phyloP scores from a whole-genome alignment of 2,113 vertebrate species.

The Coptodon rendalli region DNA sequence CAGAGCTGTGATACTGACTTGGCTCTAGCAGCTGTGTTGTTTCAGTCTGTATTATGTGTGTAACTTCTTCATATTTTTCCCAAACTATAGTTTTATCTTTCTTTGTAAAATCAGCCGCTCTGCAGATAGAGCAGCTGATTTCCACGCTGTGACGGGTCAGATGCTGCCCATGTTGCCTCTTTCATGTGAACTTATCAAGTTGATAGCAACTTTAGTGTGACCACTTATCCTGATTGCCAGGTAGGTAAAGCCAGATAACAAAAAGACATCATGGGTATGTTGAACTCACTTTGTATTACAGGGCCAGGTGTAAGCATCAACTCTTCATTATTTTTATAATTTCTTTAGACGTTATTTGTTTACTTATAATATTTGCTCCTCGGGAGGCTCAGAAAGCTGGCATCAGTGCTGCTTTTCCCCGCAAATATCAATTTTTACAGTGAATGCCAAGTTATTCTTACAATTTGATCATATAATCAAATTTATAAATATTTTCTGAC shows the following conservation, averaged over 20 bases:
- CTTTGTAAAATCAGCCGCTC: not conserved
- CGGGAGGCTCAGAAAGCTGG: not conserved
- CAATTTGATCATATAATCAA: not conserved
- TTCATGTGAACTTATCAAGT: not conserved
- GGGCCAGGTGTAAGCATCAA: not conserved
- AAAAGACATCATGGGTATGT: not conserved
- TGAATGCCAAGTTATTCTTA: not conserved
- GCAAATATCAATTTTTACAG: not conserved
- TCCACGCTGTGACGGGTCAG: not conserved
- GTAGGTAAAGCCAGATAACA: not conserved
- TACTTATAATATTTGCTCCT: not conserved
- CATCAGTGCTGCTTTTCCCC: not conserved
- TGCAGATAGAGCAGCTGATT: not conserved
- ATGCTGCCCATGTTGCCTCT: not conserved
- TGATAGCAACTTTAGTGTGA: not conserved
- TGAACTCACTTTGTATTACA: not conserved
- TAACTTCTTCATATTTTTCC: not conserved
- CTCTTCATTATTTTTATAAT: not conserved
- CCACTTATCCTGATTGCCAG: not conserved
- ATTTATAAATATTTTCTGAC: not conserved
- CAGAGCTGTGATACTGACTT: not conserved
- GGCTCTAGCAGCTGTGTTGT: not conserved
- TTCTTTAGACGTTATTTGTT: not conserved
- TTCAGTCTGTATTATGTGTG: not conserved
- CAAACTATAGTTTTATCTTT: not conserved